These are phyloP conservation scores for Centropus unirufus DNA, from an alignment of 2,113 vertebrate species.

Conservation along the genomic window DNA sequence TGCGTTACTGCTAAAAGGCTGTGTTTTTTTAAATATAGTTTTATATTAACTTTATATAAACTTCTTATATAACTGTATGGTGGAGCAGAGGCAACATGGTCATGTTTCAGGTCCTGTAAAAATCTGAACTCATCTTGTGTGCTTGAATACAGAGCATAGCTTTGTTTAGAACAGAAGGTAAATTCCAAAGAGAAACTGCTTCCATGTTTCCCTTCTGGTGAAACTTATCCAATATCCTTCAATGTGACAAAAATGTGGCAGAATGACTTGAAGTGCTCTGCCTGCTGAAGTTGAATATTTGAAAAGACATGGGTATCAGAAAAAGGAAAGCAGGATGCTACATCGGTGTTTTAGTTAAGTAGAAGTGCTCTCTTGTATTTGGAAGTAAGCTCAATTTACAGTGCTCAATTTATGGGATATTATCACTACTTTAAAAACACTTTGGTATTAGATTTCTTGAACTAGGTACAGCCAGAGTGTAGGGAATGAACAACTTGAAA, in stretches of 20 bases:
- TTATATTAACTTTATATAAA: background rate
- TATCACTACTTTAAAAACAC: background rate
- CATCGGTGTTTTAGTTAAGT: background rate
- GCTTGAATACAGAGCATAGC: background rate
- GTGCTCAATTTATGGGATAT: accelerated
- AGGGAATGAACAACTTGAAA: background rate
- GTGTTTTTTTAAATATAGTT: background rate
- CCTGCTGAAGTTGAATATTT: background rate
- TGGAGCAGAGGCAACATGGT: background rate
- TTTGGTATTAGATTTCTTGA: background rate
- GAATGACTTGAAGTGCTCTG: background rate
- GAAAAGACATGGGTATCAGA: background rate
- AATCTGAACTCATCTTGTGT: background rate
- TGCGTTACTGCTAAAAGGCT: background rate
- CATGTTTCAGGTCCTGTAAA: background rate
- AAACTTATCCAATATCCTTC: background rate
- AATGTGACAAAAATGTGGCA: background rate
- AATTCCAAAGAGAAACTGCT: background rate
- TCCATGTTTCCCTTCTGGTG: background rate
- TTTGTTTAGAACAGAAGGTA: background rate
- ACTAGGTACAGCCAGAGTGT: background rate
- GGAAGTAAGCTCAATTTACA: background rate
- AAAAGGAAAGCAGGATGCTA: background rate
- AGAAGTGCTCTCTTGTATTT: background rate
- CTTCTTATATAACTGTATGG: background rate